Evolutionary conservation across 2,888 invertebrate species (phyloP).

Genomic region (Glyphotaelius pellucidus): DNA sequence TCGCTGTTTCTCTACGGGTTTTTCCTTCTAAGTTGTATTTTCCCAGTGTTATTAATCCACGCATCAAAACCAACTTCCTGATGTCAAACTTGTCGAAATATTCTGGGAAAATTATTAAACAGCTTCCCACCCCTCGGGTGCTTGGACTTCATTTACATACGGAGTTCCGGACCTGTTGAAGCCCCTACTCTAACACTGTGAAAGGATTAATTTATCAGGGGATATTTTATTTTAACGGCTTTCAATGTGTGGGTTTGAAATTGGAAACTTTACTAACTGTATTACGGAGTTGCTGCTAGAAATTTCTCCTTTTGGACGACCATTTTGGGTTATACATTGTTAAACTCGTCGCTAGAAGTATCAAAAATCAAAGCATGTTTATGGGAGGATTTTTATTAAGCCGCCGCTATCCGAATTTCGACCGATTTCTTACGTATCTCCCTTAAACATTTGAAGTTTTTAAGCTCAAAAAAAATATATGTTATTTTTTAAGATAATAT

Average conservation of each 20-base stretch:
- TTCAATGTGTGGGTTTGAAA: neutral
- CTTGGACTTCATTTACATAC: neutral
- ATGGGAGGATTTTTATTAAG: too few species aligned
- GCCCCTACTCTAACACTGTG: too few species aligned
- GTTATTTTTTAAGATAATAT: too few species aligned
- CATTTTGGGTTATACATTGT: neutral
- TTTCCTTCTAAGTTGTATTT: neutral
- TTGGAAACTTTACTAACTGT: neutral
- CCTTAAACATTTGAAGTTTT: too few species aligned
- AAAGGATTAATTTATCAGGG: neutral
- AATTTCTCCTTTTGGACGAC: neutral
- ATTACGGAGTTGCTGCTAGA: neutral
- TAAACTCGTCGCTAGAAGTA: neutral
- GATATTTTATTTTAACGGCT: neutral
- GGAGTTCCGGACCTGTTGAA: neutral
- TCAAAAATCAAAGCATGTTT: too few species aligned
- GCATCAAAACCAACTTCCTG: neutral
- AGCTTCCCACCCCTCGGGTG: neutral
- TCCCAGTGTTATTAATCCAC: neutral
- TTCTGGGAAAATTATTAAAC: neutral
- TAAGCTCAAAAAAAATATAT: too few species aligned
- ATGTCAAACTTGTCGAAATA: neutral
- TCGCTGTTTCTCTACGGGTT: neutral
- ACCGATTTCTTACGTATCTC: too few species aligned
- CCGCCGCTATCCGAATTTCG: too few species aligned